Evolutionary conservation across 2,888 invertebrate genomes (phyloP).

Genomic region (Amphipoea oculea): DNA sequence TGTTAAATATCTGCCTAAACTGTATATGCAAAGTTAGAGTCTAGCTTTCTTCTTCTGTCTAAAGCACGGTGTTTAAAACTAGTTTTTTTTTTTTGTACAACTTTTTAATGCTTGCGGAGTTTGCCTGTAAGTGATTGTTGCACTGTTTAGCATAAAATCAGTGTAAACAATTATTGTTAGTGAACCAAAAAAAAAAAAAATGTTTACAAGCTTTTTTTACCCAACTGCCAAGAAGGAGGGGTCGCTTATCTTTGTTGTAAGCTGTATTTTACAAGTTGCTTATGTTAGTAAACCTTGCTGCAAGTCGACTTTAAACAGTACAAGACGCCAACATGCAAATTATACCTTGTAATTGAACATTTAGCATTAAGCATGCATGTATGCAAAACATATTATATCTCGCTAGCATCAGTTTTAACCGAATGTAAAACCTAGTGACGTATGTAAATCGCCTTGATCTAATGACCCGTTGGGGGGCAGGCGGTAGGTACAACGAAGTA

Average conservation of each 20-base stretch:
- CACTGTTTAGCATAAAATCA: too few species aligned
- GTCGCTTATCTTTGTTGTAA: neutral
- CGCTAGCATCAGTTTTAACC: neutral
- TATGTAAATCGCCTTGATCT: slow-evolving; percentile 49
- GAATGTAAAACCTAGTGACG: slow-evolving; percentile 32
- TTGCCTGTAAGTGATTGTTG: too few species aligned
- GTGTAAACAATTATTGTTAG: too few species aligned
- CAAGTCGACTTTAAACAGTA: neutral
- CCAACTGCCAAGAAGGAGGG: neutral
- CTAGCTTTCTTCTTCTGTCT: neutral
- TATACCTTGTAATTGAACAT: slow-evolving; percentile 1
- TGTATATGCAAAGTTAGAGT: neutral
- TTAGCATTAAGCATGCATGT: slow-evolving; percentile 7
- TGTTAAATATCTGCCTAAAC: neutral
- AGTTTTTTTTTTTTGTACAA: neutral
- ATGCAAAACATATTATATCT: neutral
- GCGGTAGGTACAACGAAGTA: neutral
- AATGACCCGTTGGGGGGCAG: slow-evolving; percentile 44
- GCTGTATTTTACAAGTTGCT: neutral
- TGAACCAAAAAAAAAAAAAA: neutral
- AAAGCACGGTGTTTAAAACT: neutral
- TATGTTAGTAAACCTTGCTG: neutral
- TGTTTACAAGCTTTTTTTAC: neutral
- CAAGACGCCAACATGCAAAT: slow-evolving; percentile 13
- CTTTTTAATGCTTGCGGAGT: too few species aligned